These are phyloP conservation scores for Melanotaenia boesemani DNA, from an alignment of 2,797 vertebrate species.

Conservation along the genomic window DNA sequence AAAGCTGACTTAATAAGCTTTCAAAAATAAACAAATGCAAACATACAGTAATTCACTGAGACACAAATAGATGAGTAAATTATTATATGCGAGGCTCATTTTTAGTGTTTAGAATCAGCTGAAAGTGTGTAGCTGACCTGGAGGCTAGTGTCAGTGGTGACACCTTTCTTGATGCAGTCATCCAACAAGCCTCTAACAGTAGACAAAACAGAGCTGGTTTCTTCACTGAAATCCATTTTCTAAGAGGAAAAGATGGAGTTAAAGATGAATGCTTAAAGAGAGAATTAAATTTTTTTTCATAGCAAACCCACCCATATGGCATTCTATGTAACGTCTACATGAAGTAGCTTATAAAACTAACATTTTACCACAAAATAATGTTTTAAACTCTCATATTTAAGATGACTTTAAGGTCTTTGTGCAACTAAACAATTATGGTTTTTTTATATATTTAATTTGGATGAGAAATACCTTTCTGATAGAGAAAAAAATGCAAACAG, in stretches of 20 bases:
- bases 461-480: background rate
- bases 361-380: background rate
- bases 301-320: background rate
- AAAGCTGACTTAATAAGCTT: background rate
- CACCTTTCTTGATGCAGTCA: constrained; percentile 40
- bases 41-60: background rate
- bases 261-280: background rate
- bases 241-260: constrained; percentile 56
- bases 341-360: background rate
- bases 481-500: background rate
- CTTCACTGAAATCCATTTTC: constrained; percentile 83
- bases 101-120: background rate
- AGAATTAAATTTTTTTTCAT: background rate
- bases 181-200: constrained; percentile 64
- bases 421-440: background rate
- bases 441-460: background rate
- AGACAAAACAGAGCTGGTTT: constrained; percentile 63
- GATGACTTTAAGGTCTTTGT: background rate
- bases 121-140: constrained; percentile 75
- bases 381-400: background rate
- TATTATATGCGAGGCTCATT: too few relatives aligned
- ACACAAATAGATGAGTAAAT: background rate
- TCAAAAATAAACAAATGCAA: background rate
- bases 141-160: constrained; percentile 65
- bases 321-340: background rate